Evolutionary conservation across 1,140 invertebrate genomes (phyloP).

Genomic region (Drosophila burlai): DNA sequence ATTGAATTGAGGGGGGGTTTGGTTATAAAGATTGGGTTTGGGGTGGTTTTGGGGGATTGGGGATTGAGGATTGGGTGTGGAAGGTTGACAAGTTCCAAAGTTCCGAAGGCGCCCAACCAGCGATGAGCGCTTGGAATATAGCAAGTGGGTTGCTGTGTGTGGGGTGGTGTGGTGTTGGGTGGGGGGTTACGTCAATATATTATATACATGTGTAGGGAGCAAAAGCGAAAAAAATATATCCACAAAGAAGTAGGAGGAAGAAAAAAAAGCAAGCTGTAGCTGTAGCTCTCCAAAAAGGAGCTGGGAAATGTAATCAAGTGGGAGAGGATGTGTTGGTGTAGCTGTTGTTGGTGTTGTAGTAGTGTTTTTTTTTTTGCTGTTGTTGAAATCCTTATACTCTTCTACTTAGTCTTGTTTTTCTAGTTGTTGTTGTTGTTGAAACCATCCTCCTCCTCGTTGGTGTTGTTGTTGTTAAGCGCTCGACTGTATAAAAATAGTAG

Average conservation of each 20-base stretch:
- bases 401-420: too few relatives aligned
- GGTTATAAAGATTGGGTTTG: slow-evolving; percentile 7
- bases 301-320: slow-evolving; percentile 74
- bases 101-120: slow-evolving; percentile 59
- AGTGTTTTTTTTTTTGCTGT: background rate
- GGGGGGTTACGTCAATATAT: slow-evolving; percentile 50
- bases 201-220: slow-evolving; percentile 65
- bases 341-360: background rate
- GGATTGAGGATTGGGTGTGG: slow-evolving; percentile 35
- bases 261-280: slow-evolving; percentile 4
- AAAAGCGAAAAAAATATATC: slow-evolving; percentile 10
- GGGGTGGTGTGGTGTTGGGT: too few relatives aligned
- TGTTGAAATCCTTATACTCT: background rate
- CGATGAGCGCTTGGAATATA: slow-evolving; percentile 32
- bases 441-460: background rate
- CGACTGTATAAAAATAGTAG: slow-evolving; percentile 62
- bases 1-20: slow-evolving; percentile 65
- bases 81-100: slow-evolving; percentile 61
- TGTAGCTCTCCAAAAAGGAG: slow-evolving; percentile 24
- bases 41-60: slow-evolving; percentile 22
- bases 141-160: background rate
- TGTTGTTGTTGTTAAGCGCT: slow-evolving; percentile 32
- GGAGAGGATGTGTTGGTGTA: background rate
- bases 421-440: background rate
- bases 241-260: slow-evolving; percentile 1